phyloP scores from a whole-genome alignment of 2,888 invertebrate genomes.

The Girardia tigrina region DNA sequence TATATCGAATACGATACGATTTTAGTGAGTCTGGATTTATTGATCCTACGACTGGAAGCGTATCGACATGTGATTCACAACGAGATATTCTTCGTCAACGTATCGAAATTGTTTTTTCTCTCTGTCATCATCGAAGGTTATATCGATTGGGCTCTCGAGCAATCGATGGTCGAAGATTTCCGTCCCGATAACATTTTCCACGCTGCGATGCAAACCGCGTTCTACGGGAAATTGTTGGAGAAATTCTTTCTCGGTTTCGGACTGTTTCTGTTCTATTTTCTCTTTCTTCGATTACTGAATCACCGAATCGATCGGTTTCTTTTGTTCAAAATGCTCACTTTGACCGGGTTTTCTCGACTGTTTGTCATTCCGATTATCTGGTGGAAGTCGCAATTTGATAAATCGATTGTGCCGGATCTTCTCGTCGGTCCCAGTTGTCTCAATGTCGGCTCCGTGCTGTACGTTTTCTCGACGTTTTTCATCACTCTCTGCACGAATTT shows the following conservation, averaged over 20 bases:
- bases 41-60: conserved; percentile 27
- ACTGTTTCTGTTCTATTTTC: conserved; percentile 7
- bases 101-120: conserved; percentile 25
- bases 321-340: conserved; percentile 30
- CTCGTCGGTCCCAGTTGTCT: neutral
- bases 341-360: conserved; percentile 28
- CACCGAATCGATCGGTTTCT: neutral
- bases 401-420: neutral
- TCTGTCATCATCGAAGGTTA: conserved; percentile 26
- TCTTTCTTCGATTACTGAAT: neutral
- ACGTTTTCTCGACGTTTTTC: neutral
- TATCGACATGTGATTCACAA: conserved; percentile 35
- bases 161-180: neutral
- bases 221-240: conserved; percentile 21
- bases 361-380: conserved; percentile 20
- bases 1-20: conserved; percentile 35
- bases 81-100: neutral
- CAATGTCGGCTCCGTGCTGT: neutral
- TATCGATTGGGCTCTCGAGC: conserved; percentile 27
- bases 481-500: conserved; percentile 27
- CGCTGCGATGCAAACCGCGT: conserved; percentile 27
- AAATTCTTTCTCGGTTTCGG: conserved; percentile 28
- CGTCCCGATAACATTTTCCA: conserved; percentile 17
- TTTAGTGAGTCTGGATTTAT: conserved; percentile 30
- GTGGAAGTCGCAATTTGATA: conserved; percentile 17